Evolutionary conservation across 2,888 invertebrate genomes (phyloP).

Genomic region (Ichneumoninae sp.): DNA sequence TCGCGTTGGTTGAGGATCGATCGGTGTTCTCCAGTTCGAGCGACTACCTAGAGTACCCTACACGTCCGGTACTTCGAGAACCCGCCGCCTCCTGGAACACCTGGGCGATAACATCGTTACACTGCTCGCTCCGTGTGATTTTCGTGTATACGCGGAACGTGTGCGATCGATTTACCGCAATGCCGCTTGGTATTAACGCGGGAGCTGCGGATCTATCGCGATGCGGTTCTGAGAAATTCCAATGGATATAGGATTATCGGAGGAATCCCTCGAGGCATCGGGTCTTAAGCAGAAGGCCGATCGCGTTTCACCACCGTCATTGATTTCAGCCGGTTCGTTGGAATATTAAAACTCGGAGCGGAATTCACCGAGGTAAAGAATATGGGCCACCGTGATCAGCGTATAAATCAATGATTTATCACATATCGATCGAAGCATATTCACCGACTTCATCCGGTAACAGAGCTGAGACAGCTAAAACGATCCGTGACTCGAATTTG

Average conservation of each 20-base stretch:
- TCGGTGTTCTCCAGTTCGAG: constrained; percentile 15
- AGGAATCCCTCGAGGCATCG: constrained; percentile 5
- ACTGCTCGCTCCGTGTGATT: constrained; percentile 26
- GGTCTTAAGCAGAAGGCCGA: neutral
- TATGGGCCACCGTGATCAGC: neutral
- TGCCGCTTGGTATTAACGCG: constrained; percentile 51
- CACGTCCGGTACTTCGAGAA: neutral
- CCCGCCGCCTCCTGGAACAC: constrained; percentile 10
- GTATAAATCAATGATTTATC: neutral
- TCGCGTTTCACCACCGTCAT: neutral
- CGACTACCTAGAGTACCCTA: neutral
- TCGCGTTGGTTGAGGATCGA: constrained; percentile 49
- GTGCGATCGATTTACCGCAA: constrained; percentile 64
- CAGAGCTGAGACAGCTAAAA: neutral
- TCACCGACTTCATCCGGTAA: neutral
- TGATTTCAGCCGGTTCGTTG: neutral
- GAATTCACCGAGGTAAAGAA: neutral
- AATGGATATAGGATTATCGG: constrained; percentile 14
- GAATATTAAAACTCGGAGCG: neutral
- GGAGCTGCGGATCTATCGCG: constrained; percentile 27
- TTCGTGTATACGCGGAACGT: constrained; percentile 36
- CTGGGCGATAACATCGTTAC: constrained; percentile 40
- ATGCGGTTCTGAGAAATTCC: constrained; percentile 47
- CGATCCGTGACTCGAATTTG: neutral
- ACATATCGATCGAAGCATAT: neutral